A percentile compares a stretch with the other conserved stretches of the same genome.
phyloP scores from a whole-genome alignment of 2,113 vertebrate genomes.

The Hippocampus guttulatus region DNA sequence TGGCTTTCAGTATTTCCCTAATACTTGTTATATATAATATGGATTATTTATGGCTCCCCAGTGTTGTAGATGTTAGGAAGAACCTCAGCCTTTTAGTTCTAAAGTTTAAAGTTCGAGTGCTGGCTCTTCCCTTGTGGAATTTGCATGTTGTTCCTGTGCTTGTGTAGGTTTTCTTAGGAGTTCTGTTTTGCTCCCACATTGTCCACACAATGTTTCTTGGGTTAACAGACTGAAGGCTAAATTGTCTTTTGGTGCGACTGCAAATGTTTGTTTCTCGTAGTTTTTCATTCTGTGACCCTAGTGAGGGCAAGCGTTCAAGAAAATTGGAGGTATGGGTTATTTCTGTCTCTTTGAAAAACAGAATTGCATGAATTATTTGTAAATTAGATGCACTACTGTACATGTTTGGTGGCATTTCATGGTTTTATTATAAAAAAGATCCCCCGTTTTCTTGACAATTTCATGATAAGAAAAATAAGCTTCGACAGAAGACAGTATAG shows the following conservation, averaged over 20 bases:
- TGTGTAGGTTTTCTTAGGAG: too few relatives aligned
- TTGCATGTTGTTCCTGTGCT: too few relatives aligned
- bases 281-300: too few relatives aligned
- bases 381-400: background rate
- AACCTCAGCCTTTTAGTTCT: too few relatives aligned
- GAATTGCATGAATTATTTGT: background rate
- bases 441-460: slow-evolving; percentile 21
- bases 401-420: slow-evolving; percentile 7
- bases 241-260: too few relatives aligned
- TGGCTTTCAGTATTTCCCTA: background rate
- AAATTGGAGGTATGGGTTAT: background rate
- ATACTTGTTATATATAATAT: background rate
- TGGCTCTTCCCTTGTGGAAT: too few relatives aligned
- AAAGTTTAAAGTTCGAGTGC: too few relatives aligned
- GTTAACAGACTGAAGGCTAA: too few relatives aligned
- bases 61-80: background rate
- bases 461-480: slow-evolving; percentile 32
- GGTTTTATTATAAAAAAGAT: slow-evolving; percentile 38
- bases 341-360: background rate
- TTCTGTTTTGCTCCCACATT: too few relatives aligned
- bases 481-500: slow-evolving; percentile 23
- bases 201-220: too few relatives aligned
- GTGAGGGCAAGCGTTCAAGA: background rate
- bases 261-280: too few relatives aligned
- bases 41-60: background rate